Conservation (phyloP, 2,888 invertebrate genomes). For the Pinctada fucata region DNA sequence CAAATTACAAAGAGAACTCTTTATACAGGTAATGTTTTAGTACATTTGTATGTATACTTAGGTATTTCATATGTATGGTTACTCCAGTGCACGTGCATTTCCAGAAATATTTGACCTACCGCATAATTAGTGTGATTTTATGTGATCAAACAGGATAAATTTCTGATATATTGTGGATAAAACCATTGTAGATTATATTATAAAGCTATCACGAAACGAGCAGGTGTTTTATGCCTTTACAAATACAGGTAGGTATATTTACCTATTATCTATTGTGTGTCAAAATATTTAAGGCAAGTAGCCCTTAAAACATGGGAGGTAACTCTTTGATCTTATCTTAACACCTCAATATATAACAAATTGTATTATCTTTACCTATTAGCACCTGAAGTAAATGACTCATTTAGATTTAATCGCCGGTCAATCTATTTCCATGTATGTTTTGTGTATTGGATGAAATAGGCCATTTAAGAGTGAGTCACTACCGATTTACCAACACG, state of each 20-base stretch:
- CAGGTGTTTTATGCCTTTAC: background rate
- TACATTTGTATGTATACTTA: background rate
- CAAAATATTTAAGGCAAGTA: background rate
- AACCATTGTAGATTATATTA: background rate
- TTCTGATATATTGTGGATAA: background rate
- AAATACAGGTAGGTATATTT: background rate
- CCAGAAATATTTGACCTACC: background rate
- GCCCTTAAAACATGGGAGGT: constrained; percentile 4
- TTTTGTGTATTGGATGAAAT: background rate
- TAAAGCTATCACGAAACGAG: background rate
- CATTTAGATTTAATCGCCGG: background rate
- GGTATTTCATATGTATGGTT: background rate
- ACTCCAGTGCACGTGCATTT: background rate
- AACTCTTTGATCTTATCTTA: background rate
- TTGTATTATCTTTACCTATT: constrained; percentile 7
- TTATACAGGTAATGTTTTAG: too few relatives aligned
- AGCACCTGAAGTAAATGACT: background rate
- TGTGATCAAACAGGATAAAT: background rate
- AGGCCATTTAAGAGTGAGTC: too few relatives aligned
- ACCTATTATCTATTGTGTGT: background rate
- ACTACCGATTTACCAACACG: too few relatives aligned
- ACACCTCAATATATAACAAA: background rate
- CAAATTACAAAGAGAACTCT: too few relatives aligned
- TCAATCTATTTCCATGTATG: background rate
- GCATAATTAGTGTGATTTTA: background rate